Evolutionary conservation across 2,888 invertebrate genomes (phyloP).

Genomic region (Brachynemurus nebulosus): DNA sequence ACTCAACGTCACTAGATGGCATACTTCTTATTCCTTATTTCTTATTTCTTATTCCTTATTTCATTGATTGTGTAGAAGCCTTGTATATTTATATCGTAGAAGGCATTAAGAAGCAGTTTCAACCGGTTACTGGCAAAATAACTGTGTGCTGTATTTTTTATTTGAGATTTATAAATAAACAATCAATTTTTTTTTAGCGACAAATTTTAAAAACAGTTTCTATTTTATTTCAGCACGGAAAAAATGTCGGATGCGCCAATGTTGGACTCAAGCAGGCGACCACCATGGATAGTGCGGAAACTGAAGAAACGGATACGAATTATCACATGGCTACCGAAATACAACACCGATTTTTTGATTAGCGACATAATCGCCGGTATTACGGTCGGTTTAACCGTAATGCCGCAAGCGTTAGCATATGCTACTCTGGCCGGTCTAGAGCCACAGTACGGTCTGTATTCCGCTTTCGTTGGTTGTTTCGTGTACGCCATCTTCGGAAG

Average conservation of each 20-base stretch:
- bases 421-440: conserved; percentile 78
- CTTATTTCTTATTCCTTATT: no score
- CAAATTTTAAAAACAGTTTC: no score
- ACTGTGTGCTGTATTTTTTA: no score
- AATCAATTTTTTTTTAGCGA: no score
- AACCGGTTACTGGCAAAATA: no score
- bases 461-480: conserved; percentile 87
- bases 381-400: conserved; percentile 83
- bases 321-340: conserved; percentile 8
- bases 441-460: conserved; percentile 89
- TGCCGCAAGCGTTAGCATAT: conserved; percentile 88
- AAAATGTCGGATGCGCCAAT: background rate
- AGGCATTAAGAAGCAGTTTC: no score
- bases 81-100: no score
- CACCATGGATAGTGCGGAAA: conserved; percentile 2
- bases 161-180: no score
- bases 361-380: conserved; percentile 83
- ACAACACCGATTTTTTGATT: conserved; percentile 54
- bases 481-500: conserved; percentile 83
- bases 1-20: no score
- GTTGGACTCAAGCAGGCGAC: background rate
- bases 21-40: no score
- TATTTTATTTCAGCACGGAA: no score
- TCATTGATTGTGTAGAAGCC: no score
- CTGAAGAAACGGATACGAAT: conserved; percentile 9